phyloP scores from a whole-genome alignment of 2,797 vertebrate genomes.

The Paramormyrops hopkinsi region DNA sequence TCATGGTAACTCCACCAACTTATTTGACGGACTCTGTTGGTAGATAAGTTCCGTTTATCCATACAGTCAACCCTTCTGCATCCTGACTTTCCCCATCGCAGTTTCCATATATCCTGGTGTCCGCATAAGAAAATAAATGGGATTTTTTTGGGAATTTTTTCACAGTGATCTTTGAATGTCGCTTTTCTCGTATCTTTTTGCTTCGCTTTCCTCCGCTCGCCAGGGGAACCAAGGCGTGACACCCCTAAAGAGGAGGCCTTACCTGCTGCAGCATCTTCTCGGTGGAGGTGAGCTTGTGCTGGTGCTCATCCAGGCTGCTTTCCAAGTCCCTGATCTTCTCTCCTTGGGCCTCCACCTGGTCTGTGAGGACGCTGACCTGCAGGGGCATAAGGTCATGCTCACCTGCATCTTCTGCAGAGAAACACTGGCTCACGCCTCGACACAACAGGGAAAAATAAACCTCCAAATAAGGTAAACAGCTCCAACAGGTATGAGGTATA shows the following conservation, averaged over 20 bases:
- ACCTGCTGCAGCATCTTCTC: slow-evolving; percentile 98
- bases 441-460: not conserved
- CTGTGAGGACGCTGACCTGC: slow-evolving; percentile 92
- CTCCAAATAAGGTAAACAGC: not conserved
- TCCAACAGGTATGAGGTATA: not conserved
- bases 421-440: not conserved
- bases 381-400: slow-evolving; percentile 38
- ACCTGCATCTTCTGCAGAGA: not conserved
- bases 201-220: not conserved
- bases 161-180: not conserved
- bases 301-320: slow-evolving; percentile 84
- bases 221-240: not conserved
- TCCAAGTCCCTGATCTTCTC: slow-evolving; percentile 96
- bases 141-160: not conserved
- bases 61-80: not conserved
- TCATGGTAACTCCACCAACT: not conserved
- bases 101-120: not conserved
- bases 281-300: slow-evolving; percentile 84
- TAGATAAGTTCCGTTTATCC: not conserved
- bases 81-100: not conserved
- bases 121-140: not conserved
- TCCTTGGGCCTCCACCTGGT: slow-evolving; percentile 96
- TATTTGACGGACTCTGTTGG: not conserved
- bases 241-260: slow-evolving; percentile 19
- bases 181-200: not conserved